These are phyloP conservation scores for Marmota flaviventris DNA, from an alignment of 2,113 vertebrate species.

Conservation along the genomic window DNA sequence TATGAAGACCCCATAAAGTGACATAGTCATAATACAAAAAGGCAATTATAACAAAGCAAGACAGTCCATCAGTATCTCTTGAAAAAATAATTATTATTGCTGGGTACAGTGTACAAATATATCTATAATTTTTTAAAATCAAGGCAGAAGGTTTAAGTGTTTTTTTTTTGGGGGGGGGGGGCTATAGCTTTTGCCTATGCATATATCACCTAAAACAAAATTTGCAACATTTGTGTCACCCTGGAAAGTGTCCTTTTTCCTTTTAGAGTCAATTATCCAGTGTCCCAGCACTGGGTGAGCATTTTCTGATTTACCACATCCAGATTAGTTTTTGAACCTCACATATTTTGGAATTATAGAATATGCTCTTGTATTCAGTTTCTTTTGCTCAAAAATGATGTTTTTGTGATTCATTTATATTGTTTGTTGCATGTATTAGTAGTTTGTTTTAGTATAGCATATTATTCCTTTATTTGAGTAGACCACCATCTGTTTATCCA, in stretches of 20 bases:
- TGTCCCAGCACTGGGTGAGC: not conserved
- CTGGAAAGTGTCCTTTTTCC: not conserved
- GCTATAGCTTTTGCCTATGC: not conserved
- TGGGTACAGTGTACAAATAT: constrained; percentile 52
- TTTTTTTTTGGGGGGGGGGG: not conserved
- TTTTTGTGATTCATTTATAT: constrained; percentile 18
- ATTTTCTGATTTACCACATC: not conserved
- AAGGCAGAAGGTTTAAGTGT: not conserved
- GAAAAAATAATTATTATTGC: constrained; percentile 67
- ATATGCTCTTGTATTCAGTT: not conserved
- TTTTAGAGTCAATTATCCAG: not conserved
- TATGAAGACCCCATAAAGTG: constrained; percentile 71
- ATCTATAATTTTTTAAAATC: not conserved
- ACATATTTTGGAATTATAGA: not conserved
- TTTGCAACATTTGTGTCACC: not conserved
- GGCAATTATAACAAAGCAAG: constrained; percentile 56
- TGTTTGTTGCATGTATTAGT: not conserved
- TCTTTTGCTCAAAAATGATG: not conserved
- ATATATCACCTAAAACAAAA: constrained; percentile 24
- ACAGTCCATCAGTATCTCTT: not conserved
- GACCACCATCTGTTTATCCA: not conserved
- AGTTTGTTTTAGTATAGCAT: constrained; percentile 3
- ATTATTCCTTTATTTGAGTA: not conserved
- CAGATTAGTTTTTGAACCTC: not conserved
- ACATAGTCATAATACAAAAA: constrained; percentile 64